phyloP scores from a whole-genome alignment of 2,888 invertebrate genomes.

The Incurvaria masculella region DNA sequence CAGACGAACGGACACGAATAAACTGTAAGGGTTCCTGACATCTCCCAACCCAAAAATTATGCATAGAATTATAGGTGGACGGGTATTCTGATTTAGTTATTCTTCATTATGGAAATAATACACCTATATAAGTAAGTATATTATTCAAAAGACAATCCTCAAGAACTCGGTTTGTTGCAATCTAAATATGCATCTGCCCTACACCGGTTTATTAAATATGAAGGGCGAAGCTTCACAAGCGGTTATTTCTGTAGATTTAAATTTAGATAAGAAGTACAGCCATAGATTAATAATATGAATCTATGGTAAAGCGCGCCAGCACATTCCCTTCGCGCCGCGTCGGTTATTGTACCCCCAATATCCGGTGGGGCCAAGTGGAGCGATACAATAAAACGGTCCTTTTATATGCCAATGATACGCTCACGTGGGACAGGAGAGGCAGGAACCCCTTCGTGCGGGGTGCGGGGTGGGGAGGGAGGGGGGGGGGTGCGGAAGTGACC shows the following conservation, averaged over 20 bases:
- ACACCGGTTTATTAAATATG: not conserved
- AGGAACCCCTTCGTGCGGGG: constrained; percentile 40
- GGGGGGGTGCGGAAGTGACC: constrained; percentile 25
- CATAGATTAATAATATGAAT: too few species aligned
- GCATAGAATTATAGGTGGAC: too few species aligned
- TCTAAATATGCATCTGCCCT: not conserved
- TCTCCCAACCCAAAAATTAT: too few species aligned
- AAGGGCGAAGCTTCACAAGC: not conserved
- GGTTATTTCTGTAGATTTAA: not conserved
- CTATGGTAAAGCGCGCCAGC: not conserved
- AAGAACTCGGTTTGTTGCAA: not conserved
- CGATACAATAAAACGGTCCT: constrained; percentile 44
- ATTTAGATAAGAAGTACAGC: not conserved
- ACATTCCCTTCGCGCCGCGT: not conserved
- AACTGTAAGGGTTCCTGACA: too few species aligned
- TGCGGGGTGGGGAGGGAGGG: constrained; percentile 25
- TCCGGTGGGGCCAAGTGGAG: constrained; percentile 41
- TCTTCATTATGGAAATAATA: too few species aligned
- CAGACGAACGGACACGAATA: too few species aligned
- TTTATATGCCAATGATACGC: constrained; percentile 45
- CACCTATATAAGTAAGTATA: not conserved
- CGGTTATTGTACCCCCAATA: constrained; percentile 42
- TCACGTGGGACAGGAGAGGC: constrained; percentile 11
- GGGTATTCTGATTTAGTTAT: too few species aligned
- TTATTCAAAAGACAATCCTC: not conserved